Evolutionary conservation across 2,797 vertebrate species (phyloP).

Genomic region (Sebastes kiyomatsui): DNA sequence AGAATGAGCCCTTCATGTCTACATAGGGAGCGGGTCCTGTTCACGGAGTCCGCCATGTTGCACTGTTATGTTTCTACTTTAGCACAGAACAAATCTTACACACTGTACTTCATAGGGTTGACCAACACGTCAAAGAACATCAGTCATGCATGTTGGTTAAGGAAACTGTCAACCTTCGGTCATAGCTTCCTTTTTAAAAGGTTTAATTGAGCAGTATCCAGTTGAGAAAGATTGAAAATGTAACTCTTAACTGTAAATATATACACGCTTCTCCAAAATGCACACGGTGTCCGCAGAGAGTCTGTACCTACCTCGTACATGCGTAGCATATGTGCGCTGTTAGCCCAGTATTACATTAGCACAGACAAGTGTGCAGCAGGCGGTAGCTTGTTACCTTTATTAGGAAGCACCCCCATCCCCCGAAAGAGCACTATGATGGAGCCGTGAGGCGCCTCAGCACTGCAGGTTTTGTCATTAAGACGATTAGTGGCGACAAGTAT

Average conservation of each 20-base stretch:
- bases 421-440: slow-evolving; percentile 8
- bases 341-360: not conserved
- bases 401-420: slow-evolving; percentile 24
- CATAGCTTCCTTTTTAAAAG: not conserved
- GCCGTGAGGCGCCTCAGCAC: slow-evolving; percentile 44
- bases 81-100: no score
- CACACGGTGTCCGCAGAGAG: not conserved
- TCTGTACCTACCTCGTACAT: not conserved
- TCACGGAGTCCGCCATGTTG: no score
- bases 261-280: not conserved
- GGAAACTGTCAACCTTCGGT: not conserved
- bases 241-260: not conserved
- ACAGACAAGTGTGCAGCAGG: slow-evolving; percentile 44
- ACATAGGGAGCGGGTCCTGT: no score
- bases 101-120: no score
- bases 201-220: not conserved
- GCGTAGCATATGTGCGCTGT: not conserved
- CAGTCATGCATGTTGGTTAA: not conserved
- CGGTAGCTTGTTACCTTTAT: slow-evolving; percentile 59
- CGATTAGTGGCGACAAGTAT: slow-evolving; percentile 68
- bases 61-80: no score
- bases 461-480: slow-evolving; percentile 71
- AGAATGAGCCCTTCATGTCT: no score
- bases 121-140: no score
- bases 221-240: not conserved